Base-by-base conservation (phyloP, 2,888 invertebrate genomes). In the Synergus umbraculus region DNA sequence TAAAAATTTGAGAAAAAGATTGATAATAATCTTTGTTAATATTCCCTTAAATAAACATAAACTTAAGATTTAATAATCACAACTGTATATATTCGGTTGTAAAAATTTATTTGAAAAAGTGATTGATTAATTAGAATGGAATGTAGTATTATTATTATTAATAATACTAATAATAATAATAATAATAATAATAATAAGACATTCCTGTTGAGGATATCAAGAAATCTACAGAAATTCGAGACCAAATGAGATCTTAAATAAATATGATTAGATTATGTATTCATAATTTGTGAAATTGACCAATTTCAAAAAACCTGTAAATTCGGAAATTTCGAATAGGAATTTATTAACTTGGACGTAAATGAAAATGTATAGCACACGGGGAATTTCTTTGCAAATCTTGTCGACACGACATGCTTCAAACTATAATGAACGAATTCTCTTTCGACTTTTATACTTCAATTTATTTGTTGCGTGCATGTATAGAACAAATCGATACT, bases 401-500 rank as follows among this genome's bases (percentile, higher is more conserved):
- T 73, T 73, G 10, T 54, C 73, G 18, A 54, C 73, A 73, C 49
- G 69, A 69, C 60, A 60, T 12, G 60, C 4, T 22, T 22, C 10
- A 60, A 60, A 60, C 73, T 67, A 46, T 43, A 46, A 46, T 22
- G 22, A 44, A 43, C 43, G 43, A 44, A 54, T n/a, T 69, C 3
- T 69, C 15, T 69, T 15, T 0, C n/a, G 37, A 69, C n/a, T n/a
- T 66, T n/a, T 22, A 18, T 60, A 60, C 18, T 60, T 60, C 58
- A 18, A 66, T 18, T 10, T 44, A 69, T 49, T 29, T 49, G 49
- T 69, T 69, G 69, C 49, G 69, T 69, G 46, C 69, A 69, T 49
- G 37, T 69, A 49, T 29, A 29, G 22, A 69, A 69, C 49, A 69
- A 69, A 69, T 69, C 69, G 49, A 54, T 69, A 69, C 69, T 69